A percentile compares a stretch with the other conserved stretches of the same genome.
These are phyloP conservation scores for Physocephala rufipes DNA, from an alignment of 2,888 invertebrate species.

Conservation along the genomic window DNA sequence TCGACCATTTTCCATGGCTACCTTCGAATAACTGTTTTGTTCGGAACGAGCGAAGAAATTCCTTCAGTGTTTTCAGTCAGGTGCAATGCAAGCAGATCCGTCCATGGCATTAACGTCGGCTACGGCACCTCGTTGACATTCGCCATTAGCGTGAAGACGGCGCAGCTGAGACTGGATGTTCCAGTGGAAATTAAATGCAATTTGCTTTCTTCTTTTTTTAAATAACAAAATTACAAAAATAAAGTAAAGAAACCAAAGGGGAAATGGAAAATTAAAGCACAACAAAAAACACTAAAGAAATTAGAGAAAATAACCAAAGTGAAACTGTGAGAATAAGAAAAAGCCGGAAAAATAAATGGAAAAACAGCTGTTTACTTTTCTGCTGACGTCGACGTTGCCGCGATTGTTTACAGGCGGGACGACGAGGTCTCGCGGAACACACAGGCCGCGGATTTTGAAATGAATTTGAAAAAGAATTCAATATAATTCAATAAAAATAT, in stretches of 20 bases:
- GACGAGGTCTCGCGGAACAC: neutral
- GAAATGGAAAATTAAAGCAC: neutral
- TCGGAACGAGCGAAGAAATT: neutral
- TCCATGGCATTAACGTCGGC: neutral
- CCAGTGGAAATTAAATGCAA: neutral
- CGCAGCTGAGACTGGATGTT: conserved; percentile 4
- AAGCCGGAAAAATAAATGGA: too few relatives aligned
- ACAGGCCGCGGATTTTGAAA: neutral
- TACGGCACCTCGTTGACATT: neutral
- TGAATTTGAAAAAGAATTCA: neutral
- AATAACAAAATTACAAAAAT: neutral
- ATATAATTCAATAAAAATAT: too few relatives aligned
- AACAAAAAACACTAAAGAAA: too few relatives aligned
- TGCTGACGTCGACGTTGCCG: too few relatives aligned
- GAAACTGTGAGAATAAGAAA: too few relatives aligned
- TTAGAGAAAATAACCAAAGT: too few relatives aligned
- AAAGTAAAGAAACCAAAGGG: neutral
- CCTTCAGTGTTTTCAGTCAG: neutral
- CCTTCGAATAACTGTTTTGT: conserved; percentile 14
- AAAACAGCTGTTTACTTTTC: too few relatives aligned
- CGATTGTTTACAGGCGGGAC: too few relatives aligned
- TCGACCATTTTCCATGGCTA: neutral
- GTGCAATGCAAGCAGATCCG: neutral
- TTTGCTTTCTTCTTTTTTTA: neutral
- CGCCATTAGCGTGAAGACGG: too few relatives aligned